Evolutionary conservation across 2,113 vertebrate species (phyloP), one percentile per base, ranked within the genome.

Genomic region (Ceyx melanurus): DNA sequence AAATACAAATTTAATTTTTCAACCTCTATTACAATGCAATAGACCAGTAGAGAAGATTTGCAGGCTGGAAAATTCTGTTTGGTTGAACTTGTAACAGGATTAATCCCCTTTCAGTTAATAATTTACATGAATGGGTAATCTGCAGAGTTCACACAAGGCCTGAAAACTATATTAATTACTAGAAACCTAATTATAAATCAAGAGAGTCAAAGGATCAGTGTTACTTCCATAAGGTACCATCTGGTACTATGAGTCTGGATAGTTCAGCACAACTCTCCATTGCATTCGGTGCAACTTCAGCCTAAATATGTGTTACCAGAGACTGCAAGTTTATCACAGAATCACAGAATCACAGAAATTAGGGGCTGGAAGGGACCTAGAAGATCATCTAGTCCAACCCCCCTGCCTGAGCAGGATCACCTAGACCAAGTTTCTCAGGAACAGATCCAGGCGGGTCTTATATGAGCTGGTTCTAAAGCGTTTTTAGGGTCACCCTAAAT

Each of bases 121-220:
- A 94, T 94, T 96, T 92, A 85, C 75, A 95, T 89, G 75, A 95
- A 92, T 84, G 87, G 79, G 62, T 93, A 95, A 94, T 92, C 91
- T 93, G 73, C 73, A 90, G 88, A 93, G 93, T 96, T 97, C 95
- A 96, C 46, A 43, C 70, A 95, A 96, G 95, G 91, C 91, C 94
- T 96, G 67, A 77, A 94, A 96, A 93, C 90, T 94, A 89, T 95
- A 92, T 97, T 96, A 95, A 97, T 95, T 96, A 82, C 94, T 89
- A 88, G 45, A 94, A 93, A 93, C 53, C 76, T 94, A 95, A 96
- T 95, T 95, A 91, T 75, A 93, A 96, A 95, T 87, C 85, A 95
- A 89, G 51, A 92, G 70, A 95, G 81, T 89, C 89, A 79, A 76
- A 91, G 93, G 94, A 93, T 96, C 90, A 93, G 91, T 87, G 67